Percentiles rank a stretch among this genome's conserved stretches.
Conservation (phyloP, 2,113 vertebrate genomes). For the Bos taurus region ARS-UCD2.0 NC_037348.1:4312501-4313000, state of each 20-base stretch:
- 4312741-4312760: neutral
- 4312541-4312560: neutral
- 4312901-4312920: neutral
- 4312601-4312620: neutral
- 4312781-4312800: neutral
- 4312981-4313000: neutral
- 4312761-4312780: neutral
- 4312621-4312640: neutral
- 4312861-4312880: neutral
- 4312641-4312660: neutral
- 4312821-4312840: neutral
- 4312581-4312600: neutral
- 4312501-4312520: neutral
- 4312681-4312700: neutral
- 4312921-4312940: neutral
- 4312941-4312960: neutral
- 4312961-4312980: rapidly evolving
- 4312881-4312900: neutral
- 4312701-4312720: neutral
- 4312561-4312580: neutral
- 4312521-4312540: neutral
- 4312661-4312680: rapidly evolving
- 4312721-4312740: neutral
- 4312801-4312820: neutral
- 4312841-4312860: neutral